Evolutionary conservation across 2,113 vertebrate genomes (phyloP).

Genomic region (Pseudolaguvia tuberculata): DNA sequence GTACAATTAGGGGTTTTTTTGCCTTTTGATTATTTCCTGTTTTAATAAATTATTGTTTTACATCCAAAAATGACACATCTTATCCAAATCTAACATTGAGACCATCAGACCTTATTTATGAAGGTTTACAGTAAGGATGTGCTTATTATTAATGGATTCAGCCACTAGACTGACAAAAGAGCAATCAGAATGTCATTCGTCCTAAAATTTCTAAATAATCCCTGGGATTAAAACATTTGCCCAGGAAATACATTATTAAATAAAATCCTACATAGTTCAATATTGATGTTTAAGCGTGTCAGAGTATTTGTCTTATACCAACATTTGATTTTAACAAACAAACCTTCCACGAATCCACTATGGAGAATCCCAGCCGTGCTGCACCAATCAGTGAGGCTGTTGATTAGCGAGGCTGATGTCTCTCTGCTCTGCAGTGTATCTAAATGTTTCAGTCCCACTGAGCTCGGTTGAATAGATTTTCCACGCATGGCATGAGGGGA

Average conservation of each 20-base stretch:
- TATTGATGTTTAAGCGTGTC: neutral
- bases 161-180: neutral
- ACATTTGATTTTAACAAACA: neutral
- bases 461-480: conserved; percentile 27
- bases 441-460: neutral
- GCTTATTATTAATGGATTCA: neutral
- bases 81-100: neutral
- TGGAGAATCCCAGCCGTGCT: neutral
- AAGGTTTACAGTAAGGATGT: neutral
- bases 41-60: neutral
- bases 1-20: neutral
- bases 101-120: neutral
- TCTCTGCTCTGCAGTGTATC: neutral
- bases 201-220: neutral
- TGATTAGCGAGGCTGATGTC: neutral
- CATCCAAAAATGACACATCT: conserved; percentile 9
- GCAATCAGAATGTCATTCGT: neutral
- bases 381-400: neutral
- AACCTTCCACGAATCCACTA: neutral
- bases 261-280: neutral
- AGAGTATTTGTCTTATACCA: conserved; percentile 13
- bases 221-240: neutral
- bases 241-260: neutral
- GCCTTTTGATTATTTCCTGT: conserved; percentile 1
- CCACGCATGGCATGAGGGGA: neutral